Conservation (phyloP, 2,888 invertebrate genomes). For the Pogonocherus hispidulus region DNA sequence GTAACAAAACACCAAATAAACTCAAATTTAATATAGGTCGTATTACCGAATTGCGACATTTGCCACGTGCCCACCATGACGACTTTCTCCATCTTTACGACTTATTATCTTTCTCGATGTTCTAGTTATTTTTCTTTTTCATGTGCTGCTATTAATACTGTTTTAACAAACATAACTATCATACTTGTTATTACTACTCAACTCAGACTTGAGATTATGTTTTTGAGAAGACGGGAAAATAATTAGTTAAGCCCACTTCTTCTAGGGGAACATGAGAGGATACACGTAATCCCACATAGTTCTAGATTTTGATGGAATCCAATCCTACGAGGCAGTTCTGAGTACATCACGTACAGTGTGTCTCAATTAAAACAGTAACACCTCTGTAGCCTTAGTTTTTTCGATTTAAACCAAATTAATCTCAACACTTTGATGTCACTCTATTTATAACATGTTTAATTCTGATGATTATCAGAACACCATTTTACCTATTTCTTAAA, state of each 20-base stretch:
- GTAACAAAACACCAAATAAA: not conserved
- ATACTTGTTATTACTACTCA: not conserved
- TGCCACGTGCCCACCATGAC: not conserved
- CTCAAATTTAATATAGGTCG: not conserved
- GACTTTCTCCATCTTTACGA: not conserved
- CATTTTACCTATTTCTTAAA: too few relatives aligned
- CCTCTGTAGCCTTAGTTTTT: too few relatives aligned
- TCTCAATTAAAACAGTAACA: too few relatives aligned
- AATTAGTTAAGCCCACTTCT: not conserved
- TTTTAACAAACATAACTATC: not conserved
- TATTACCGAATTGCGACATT: conserved; percentile 4
- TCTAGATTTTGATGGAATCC: not conserved
- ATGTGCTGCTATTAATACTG: not conserved
- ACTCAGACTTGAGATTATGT: not conserved
- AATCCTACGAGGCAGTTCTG: too few relatives aligned
- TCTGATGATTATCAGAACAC: too few relatives aligned
- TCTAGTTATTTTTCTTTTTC: not conserved
- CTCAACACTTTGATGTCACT: too few relatives aligned
- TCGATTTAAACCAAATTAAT: too few relatives aligned
- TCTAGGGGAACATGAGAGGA: not conserved
- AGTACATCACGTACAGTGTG: too few relatives aligned
- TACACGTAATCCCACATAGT: not conserved
- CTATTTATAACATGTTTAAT: too few relatives aligned
- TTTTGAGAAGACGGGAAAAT: not conserved
- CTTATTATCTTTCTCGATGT: not conserved